A percentile compares a stretch with the other conserved stretches of the same genome.
Evolutionary conservation across 2,888 invertebrate genomes (phyloP).

Genomic region (Leistus spinibarbis): DNA sequence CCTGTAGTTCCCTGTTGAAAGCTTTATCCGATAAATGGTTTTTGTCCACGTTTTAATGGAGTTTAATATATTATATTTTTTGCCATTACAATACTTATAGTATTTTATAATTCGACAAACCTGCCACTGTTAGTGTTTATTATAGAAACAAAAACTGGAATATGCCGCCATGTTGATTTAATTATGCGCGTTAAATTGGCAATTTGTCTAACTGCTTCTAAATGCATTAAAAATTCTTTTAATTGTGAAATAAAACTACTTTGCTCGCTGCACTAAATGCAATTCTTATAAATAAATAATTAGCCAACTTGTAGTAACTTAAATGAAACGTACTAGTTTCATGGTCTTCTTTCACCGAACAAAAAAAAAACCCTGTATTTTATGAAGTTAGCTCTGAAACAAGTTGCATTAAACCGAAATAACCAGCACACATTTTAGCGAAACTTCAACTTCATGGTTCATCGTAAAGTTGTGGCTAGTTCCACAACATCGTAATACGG

Average conservation of each 20-base stretch:
- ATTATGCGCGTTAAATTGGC: too few relatives aligned
- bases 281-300: background rate
- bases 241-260: too few relatives aligned
- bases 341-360: background rate
- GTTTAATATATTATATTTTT: too few relatives aligned
- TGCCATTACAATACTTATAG: too few relatives aligned
- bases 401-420: background rate
- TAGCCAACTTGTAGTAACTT: background rate
- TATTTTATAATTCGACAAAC: too few relatives aligned
- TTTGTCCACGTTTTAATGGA: too few relatives aligned
- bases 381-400: background rate
- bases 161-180: too few relatives aligned
- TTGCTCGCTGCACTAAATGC: too few relatives aligned
- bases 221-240: too few relatives aligned
- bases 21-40: slow-evolving; percentile 24
- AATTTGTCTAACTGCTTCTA: too few relatives aligned
- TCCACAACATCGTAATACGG: background rate
- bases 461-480: background rate
- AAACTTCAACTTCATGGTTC: background rate
- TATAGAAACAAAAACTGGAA: too few relatives aligned
- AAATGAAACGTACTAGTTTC: background rate
- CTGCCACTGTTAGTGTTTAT: too few relatives aligned
- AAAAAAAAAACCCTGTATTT: background rate
- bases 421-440: background rate
- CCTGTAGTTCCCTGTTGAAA: slow-evolving; percentile 19